Evolutionary conservation across 2,888 invertebrate genomes (phyloP), one percentile per base, ranked within the genome.

Genomic region (Iselma pallidipennis): DNA sequence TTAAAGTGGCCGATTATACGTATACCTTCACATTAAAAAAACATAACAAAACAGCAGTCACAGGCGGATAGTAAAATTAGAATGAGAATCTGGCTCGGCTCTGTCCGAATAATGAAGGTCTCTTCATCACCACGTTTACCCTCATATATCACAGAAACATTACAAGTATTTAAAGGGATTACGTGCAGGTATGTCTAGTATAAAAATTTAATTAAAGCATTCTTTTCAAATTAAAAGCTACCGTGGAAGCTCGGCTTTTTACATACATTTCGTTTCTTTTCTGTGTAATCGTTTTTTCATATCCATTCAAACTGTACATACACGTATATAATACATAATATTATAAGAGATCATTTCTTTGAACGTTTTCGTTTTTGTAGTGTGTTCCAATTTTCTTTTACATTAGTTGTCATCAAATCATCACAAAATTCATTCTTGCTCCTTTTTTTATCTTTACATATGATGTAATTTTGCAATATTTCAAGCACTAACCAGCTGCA

Each of bases 191-290:
- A 51, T 48, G 50, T 63, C 63, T 63, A 26, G 51, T 63, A 63
- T 66, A 65, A 67, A 70, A 70, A 71, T 71, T 69, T 71, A 71
- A 71, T 71, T 71, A 71, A 71, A 71, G 68, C 69, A 69, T 69
- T 69, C 71, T 67, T 65, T 63, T 57, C 54, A 64, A 68, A 68
- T 70, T 67, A 66, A 65, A 63, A 63, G 59, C 67, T 63, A 53
- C 55, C 42, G 57, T 7, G 16, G 57, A 61, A 64, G 45, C 62
- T 62, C 55, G 53, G 54, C 49, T 55, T 60, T 60, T 19, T 49
- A 56, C 42, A 42, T 49, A 56, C 42, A 42, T 42, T 42, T 50
- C 53, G 23, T 48, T 29, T 51, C 33, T 37, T 57, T 53, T 52
- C 33, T 31, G 33, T 53, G 59, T 49, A 33, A 14, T 28, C 49